phyloP scores from a whole-genome alignment of 2,113 vertebrate genomes.

The Rostratula benghalensis region DNA sequence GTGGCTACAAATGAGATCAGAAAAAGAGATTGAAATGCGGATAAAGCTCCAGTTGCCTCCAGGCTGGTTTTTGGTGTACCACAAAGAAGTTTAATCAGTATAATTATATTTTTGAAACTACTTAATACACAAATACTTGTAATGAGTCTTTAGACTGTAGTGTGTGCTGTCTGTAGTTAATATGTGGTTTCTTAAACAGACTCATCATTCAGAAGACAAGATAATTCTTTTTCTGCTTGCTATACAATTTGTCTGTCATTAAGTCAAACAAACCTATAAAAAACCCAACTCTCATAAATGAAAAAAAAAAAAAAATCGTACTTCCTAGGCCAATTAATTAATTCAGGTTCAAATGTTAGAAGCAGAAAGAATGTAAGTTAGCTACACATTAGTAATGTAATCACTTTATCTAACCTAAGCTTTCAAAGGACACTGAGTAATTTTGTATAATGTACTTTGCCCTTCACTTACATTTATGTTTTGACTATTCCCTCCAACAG shows the following conservation, averaged over 20 bases:
- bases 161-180: background rate
- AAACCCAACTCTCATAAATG: background rate
- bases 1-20: constrained; percentile 4
- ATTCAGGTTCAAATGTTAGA: background rate
- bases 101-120: constrained; percentile 47
- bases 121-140: constrained; percentile 33
- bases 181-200: constrained; percentile 47
- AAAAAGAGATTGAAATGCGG: constrained; percentile 23
- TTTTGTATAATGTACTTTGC: background rate
- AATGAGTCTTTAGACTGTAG: constrained; percentile 27
- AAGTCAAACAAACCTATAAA: constrained; percentile 17
- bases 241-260: constrained; percentile 56
- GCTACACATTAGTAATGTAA: background rate
- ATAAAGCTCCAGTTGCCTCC: constrained; percentile 29
- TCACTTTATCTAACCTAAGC: background rate
- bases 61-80: constrained; percentile 35
- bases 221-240: constrained; percentile 46
- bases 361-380: background rate
- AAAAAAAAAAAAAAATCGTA: constrained; percentile 29
- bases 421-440: background rate
- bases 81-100: constrained; percentile 41
- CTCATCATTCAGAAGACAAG: constrained; percentile 10
- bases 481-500: constrained; percentile 80
- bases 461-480: constrained; percentile 82
- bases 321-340: background rate